Percentiles rank a stretch among this genome's conserved stretches.
phyloP scores from a whole-genome alignment of 2,888 invertebrate genomes.

The Margaritifera margaritifera region DNA sequence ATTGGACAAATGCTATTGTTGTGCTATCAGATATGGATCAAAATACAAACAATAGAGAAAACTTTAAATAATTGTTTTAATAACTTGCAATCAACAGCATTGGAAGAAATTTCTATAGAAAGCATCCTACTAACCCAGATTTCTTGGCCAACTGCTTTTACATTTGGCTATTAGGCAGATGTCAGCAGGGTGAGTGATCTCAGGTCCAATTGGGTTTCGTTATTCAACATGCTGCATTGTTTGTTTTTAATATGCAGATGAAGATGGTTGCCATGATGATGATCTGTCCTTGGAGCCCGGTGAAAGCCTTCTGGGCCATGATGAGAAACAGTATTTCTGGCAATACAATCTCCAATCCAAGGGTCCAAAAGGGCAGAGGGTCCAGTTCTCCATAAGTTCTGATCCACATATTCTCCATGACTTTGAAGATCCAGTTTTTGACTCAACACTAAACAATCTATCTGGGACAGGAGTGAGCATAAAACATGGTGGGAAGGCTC shows the following conservation, averaged over 20 bases:
- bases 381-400: slow-evolving; percentile 77
- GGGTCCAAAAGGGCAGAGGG: slow-evolving; percentile 94
- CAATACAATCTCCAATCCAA: slow-evolving; percentile 99
- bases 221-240: too few species aligned
- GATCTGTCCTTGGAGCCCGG: slow-evolving; percentile 24
- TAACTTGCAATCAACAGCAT: too few species aligned
- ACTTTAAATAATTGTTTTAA: too few species aligned
- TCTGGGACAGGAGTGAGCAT: slow-evolving; percentile 49
- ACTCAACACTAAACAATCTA: slow-evolving; percentile 77
- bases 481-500: slow-evolving; percentile 78
- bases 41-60: too few species aligned
- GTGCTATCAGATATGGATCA: too few species aligned
- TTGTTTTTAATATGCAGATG: slow-evolving; percentile 27
- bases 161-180: too few species aligned
- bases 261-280: slow-evolving; percentile 39
- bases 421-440: slow-evolving; percentile 96
- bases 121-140: too few species aligned
- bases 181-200: too few species aligned
- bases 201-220: too few species aligned
- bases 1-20: too few species aligned
- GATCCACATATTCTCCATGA: slow-evolving; percentile 94
- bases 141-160: too few species aligned
- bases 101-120: too few species aligned
- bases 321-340: slow-evolving; percentile 85
- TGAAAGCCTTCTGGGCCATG: slow-evolving; percentile 29